phyloP scores from a whole-genome alignment of 92 coral and sea anemone species.

The Epizoanthus ramosus region DNA sequence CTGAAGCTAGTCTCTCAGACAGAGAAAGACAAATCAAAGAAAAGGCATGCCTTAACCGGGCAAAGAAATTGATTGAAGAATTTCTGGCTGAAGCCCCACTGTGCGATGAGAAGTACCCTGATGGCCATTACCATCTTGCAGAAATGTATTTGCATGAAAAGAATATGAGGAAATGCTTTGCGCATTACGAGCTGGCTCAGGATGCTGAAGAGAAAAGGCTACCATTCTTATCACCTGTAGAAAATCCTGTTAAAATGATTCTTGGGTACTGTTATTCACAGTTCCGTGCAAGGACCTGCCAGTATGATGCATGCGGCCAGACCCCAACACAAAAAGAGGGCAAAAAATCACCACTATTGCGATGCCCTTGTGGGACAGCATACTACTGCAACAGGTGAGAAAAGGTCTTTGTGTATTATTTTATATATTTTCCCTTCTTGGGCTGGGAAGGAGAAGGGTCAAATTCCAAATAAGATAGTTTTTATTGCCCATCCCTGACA shows the following conservation, averaged over 20 bases:
- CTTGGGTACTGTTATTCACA: background rate
- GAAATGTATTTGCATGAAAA: constrained; percentile 2
- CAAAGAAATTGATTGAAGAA: constrained; percentile 25
- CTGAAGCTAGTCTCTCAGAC: background rate
- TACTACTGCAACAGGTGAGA: constrained; percentile 28
- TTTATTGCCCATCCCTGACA: no score
- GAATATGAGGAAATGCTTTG: constrained; percentile 9
- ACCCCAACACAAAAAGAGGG: background rate
- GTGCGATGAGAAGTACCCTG: constrained; percentile 5
- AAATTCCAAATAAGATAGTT: no score
- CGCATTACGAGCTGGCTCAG: constrained; percentile 23
- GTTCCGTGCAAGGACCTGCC: constrained; percentile 7
- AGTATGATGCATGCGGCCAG: constrained; percentile 4
- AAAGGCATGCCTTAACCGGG: background rate
- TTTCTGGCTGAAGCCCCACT: constrained; percentile 17
- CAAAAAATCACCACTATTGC: background rate
- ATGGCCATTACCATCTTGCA: constrained; percentile 4
- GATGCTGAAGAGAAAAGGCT: constrained; percentile 19
- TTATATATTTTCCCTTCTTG: no score
- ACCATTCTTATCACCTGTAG: background rate
- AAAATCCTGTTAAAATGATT: background rate
- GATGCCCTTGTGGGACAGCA: constrained; percentile 14
- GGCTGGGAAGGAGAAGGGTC: no score
- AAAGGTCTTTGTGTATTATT: no score
- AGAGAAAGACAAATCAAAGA: background rate